Evolutionary conservation across 2,113 vertebrate species (phyloP).

Genomic region (Chamaetylas fuelleborni): DNA sequence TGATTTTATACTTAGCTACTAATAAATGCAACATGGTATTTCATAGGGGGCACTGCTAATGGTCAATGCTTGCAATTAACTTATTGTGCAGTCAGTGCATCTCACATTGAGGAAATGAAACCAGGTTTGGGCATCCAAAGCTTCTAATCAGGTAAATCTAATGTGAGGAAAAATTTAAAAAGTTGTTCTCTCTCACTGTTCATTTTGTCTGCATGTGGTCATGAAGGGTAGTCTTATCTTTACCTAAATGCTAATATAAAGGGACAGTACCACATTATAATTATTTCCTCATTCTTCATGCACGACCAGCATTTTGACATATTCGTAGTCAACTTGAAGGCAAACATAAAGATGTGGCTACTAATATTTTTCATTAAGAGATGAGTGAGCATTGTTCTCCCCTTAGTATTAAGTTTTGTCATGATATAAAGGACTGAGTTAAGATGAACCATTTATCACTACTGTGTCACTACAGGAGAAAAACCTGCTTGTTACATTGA

Average conservation of each 20-base stretch:
- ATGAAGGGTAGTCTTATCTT: constrained; percentile 18
- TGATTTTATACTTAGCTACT: neutral
- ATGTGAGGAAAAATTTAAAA: neutral
- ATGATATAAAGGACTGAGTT: constrained; percentile 51
- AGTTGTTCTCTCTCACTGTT: neutral
- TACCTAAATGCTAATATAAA: constrained; percentile 55
- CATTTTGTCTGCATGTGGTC: neutral
- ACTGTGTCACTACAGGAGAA: neutral
- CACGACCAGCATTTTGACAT: constrained; percentile 31
- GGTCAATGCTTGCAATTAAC: neutral
- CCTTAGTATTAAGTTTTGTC: neutral
- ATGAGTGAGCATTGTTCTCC: neutral
- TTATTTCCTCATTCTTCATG: constrained; percentile 21
- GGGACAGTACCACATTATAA: constrained; percentile 34
- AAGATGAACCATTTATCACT: constrained; percentile 56
- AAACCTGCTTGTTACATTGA: constrained; percentile 39
- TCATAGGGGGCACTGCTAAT: neutral
- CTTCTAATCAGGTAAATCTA: constrained; percentile 45
- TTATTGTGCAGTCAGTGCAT: constrained; percentile 20
- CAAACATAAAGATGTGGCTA: constrained; percentile 44
- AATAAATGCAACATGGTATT: neutral
- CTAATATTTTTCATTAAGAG: neutral
- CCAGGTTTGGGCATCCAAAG: neutral
- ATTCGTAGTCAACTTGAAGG: constrained; percentile 45
- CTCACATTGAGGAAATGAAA: constrained; percentile 28